Base-by-base conservation (phyloP, 2,113 vertebrate genomes). In the Solea solea region DNA sequence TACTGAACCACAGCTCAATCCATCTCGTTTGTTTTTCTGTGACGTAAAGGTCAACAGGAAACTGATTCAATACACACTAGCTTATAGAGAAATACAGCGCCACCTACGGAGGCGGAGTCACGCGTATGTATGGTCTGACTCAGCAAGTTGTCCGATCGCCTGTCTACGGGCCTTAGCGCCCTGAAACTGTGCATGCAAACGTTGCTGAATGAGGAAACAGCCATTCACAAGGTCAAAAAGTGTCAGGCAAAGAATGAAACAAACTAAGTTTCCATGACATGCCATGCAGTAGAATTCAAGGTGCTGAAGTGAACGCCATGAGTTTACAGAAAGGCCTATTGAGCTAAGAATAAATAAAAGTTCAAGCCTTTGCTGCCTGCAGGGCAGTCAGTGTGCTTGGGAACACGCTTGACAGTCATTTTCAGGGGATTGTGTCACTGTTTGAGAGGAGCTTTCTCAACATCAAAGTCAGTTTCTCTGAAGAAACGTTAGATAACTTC, bases 401-500 rank as follows among this genome's bases (percentile, higher is more conserved):
- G 67, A 89, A 82, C 65, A 72, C 64, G 49, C 76, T 80, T 79
- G 82, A 92, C 88, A 87, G 85, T 91, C 86, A 87, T 89, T 89
- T 89, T 55, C 85, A 85, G 72, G 82, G 83, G 86, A 87, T 83
- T 61, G 78, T 84, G 86, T 87, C 78, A 80, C 83, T 72, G 85
- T 87, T 85, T 78, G 80, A 89, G 80, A 86, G 39, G 54, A 78
- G 76, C 82, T 63, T 78, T 86, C 77, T 77, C 63, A 88, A 90
- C 89, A 91, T 92, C 86, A 92, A 90, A 92, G 85, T 86, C 82
- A 52, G 81, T 56, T 85, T 90, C 90, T 89, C 87, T 60, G 85
- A 89, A 91, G 90, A 89, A 82, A 70, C 59, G 81, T 91, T 82
- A 85, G 85, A 90, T 80, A 83, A 90, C 91, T 90, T 92, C 88